These are phyloP conservation scores for Mesitornis unicolor DNA, from an alignment of 2,113 vertebrate genomes.

Conservation along the genomic window DNA sequence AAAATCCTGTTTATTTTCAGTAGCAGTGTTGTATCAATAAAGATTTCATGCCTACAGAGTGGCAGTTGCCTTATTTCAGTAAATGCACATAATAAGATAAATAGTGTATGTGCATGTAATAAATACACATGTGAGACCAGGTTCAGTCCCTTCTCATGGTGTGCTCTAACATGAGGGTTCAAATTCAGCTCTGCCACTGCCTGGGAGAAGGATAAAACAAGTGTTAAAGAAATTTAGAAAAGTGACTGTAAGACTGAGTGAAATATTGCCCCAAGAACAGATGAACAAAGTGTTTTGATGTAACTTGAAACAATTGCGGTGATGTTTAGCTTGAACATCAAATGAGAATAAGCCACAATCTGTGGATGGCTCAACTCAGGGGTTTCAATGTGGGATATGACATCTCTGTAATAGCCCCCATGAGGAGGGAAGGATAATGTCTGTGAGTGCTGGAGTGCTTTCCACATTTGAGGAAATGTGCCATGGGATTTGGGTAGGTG, in stretches of 20 bases:
- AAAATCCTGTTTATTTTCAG: neutral
- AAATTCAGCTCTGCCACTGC: neutral
- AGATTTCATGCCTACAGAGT: neutral
- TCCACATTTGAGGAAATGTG: slow-evolving; percentile 30
- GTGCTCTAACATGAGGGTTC: neutral
- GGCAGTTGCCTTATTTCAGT: neutral
- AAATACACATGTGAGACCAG: neutral
- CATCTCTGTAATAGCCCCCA: neutral
- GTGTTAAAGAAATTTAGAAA: neutral
- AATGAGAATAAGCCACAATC: neutral
- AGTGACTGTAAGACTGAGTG: neutral
- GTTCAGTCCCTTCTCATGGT: neutral
- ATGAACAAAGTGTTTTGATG: neutral
- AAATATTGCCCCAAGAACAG: neutral
- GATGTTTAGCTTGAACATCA: neutral
- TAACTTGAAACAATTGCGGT: neutral
- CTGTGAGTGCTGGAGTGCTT: neutral
- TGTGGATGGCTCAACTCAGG: neutral
- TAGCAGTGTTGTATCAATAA: neutral
- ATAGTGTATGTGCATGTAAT: neutral
- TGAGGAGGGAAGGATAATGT: neutral
- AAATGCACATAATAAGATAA: neutral
- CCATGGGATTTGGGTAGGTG: slow-evolving; percentile 1
- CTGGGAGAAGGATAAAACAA: neutral
- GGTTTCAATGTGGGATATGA: neutral